Conservation (phyloP, 2,888 invertebrate species). For the Phyto melanocephala region DNA sequence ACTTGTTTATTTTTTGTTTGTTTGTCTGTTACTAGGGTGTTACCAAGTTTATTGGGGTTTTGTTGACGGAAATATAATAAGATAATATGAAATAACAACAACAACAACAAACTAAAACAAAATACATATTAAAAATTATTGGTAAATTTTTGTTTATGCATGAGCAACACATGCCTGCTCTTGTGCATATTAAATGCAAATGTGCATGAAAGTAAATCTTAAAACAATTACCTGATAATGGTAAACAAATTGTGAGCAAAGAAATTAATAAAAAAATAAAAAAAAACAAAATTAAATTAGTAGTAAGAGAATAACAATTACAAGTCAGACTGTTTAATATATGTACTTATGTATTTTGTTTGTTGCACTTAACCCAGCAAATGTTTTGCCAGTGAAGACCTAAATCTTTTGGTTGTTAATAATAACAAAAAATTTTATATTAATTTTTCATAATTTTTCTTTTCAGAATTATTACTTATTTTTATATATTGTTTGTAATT, state of each 20-base stretch:
- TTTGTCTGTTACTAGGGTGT: background rate
- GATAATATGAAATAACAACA: background rate
- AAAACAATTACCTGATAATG: slow-evolving; percentile 25
- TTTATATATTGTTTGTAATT: background rate
- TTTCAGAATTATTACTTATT: background rate
- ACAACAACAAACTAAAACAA: background rate
- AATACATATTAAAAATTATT: slow-evolving; percentile 19
- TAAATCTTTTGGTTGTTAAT: too few species aligned
- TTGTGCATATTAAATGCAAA: slow-evolving; percentile 26
- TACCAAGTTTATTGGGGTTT: background rate
- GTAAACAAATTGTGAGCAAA: background rate
- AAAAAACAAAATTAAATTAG: background rate
- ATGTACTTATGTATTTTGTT: background rate
- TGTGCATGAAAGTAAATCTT: background rate
- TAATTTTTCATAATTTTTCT: too few species aligned
- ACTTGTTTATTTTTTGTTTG: background rate
- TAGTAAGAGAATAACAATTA: background rate
- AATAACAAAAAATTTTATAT: too few species aligned
- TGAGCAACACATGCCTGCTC: slow-evolving; percentile 8
- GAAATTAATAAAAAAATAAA: background rate
- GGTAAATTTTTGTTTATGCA: slow-evolving; percentile 8
- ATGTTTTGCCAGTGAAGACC: background rate
- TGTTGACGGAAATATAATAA: slow-evolving; percentile 46
- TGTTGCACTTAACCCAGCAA: background rate
- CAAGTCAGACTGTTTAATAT: background rate